Percentiles rank a stretch among this genome's conserved stretches.
phyloP scores from a whole-genome alignment of 2,113 vertebrate species.

The Vicugna pacos region DNA sequence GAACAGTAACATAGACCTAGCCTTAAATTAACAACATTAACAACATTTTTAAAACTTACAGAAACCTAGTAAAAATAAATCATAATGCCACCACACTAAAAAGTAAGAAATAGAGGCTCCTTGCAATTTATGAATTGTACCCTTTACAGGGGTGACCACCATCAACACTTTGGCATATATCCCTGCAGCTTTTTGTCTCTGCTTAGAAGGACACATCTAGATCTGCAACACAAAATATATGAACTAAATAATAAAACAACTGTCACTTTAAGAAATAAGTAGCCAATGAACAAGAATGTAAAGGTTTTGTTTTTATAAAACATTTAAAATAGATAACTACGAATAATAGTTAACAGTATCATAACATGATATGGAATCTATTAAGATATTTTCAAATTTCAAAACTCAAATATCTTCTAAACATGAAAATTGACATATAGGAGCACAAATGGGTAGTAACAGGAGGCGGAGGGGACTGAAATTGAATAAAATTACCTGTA shows the following conservation, averaged over 20 bases:
- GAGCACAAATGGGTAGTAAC: not conserved
- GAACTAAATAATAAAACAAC: not conserved
- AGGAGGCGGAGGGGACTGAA: not conserved
- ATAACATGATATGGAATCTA: not conserved
- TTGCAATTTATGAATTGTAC: not conserved
- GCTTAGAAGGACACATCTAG: not conserved
- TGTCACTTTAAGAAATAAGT: not conserved
- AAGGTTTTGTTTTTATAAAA: not conserved
- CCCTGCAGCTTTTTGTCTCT: not conserved
- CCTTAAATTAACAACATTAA: not conserved
- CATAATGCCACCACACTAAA: not conserved
- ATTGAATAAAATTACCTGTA: conserved; percentile 20
- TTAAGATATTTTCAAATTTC: not conserved
- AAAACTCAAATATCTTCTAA: not conserved
- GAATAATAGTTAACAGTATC: not conserved
- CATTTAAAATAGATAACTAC: not conserved
- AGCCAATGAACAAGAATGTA: not conserved
- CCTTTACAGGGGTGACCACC: not conserved
- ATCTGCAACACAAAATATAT: not conserved
- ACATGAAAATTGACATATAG: not conserved
- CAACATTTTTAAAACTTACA: not conserved
- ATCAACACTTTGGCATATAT: not conserved
- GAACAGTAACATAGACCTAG: not conserved
- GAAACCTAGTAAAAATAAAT: conserved; percentile 17
- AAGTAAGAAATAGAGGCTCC: not conserved